Evolutionary conservation across 2,113 vertebrate genomes (phyloP), one percentile per base, ranked within the genome.

Genomic region (Ondatra zibethicus): DNA sequence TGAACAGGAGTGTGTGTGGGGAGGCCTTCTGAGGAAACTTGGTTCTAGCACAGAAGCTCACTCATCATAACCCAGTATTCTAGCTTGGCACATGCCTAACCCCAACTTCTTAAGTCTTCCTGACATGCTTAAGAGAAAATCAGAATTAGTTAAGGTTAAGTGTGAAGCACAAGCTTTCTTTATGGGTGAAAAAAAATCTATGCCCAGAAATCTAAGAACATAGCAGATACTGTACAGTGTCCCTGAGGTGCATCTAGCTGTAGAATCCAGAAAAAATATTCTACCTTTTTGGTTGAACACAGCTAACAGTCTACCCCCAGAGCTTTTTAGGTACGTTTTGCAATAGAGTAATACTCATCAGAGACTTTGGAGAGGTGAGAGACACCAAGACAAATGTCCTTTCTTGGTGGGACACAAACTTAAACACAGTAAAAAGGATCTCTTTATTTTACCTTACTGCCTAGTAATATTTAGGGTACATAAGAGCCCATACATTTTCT

Each of bases 201-300:
- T 84, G n/a, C 33, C 16, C 73, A 52, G 47, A 96, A 91, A 88
- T 61, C 47, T 31, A 90, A 42, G 76, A 78, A 87, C 73, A 47
- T 63, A 33, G 39, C 42, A 89, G 89, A 55, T 23, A 42, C 65
- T 19, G 25, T 66, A 47, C 12, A 21, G 17, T 19, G 29, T 92
- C 63, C 75, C 80, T 39, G 17, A 75, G 63, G n/a, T 66, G 25
- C 14, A 16, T 13, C 13, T 10, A 66, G 39, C 23, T 77, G 8
- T 16, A 55, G 80, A 93, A 85, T 17, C 47, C 80, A 50, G 80
- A 68, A 78, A 75, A 23, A 84, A 89, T 0, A 0, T 3, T 58
- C 13, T 12, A 12, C 36, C 58, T 66, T 73, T 12, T 72, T 25
- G 31, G 16, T 14, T 70, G 75, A 88, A 36, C 10, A 66, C 19